Conservation (phyloP, 2,888 invertebrate genomes). For the Coelopa pilipes region DNA sequence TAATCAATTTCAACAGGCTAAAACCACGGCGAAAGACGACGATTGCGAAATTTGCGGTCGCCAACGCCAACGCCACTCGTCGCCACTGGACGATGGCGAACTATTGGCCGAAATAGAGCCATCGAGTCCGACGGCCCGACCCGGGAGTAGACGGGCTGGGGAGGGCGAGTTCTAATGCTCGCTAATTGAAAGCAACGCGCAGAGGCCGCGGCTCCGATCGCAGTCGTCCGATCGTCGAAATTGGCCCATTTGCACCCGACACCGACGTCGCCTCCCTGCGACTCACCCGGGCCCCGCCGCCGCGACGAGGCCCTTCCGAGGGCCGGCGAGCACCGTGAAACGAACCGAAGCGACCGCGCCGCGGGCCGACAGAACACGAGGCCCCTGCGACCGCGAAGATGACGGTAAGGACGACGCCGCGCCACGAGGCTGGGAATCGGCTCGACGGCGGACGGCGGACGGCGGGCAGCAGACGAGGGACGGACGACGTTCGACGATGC, state of each 20-base stretch:
- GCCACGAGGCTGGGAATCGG: neutral
- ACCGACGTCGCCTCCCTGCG: neutral
- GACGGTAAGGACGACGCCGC: neutral
- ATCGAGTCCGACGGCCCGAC: no score
- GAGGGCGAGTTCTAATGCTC: neutral
- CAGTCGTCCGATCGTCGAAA: slow-evolving; percentile 2
- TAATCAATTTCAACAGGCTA: slow-evolving; percentile 21
- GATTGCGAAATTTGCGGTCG: neutral
- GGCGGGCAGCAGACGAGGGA: neutral
- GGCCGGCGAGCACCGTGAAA: slow-evolving; percentile 5
- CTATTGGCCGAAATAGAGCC: neutral
- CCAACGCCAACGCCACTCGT: neutral
- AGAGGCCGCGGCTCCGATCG: neutral
- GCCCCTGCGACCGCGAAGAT: neutral
- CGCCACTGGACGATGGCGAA: neutral
- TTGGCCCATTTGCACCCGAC: slow-evolving; percentile 19
- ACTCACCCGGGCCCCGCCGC: neutral
- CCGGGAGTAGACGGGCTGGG: slow-evolving; percentile 1
- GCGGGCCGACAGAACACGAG: slow-evolving; percentile 5
- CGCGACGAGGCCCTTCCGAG: neutral
- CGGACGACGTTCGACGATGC: neutral
- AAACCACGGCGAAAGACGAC: slow-evolving; percentile 9
- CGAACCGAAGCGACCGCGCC: slow-evolving; percentile 25
- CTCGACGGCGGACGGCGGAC: neutral
- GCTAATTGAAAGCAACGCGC: neutral